A percentile compares a stretch with the other conserved stretches of the same genome.
These are phyloP conservation scores for Leptinotarsa texana DNA, from an alignment of 1,140 invertebrate species.

Conservation along the genomic window DNA sequence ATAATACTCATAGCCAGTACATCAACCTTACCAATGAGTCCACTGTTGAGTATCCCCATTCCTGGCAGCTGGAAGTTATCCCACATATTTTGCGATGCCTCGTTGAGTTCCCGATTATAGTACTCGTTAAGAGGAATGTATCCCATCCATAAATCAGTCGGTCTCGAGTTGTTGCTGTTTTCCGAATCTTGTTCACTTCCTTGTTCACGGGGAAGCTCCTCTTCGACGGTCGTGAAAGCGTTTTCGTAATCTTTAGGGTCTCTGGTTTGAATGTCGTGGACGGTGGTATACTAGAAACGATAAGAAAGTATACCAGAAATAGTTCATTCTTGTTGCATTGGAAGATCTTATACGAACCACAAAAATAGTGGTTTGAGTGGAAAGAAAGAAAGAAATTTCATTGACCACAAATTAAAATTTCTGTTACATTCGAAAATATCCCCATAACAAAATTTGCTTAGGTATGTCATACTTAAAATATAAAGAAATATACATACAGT, in stretches of 20 bases:
- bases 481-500: too few relatives aligned
- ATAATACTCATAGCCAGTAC: too few relatives aligned
- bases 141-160: conserved; percentile 52
- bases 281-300: conserved; percentile 79
- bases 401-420: too few relatives aligned
- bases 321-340: too few relatives aligned
- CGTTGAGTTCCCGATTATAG: conserved; percentile 25
- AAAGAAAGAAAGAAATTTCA: too few relatives aligned
- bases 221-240: conserved; percentile 47
- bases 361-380: too few relatives aligned
- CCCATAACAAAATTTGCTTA: too few relatives aligned
- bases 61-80: conserved; percentile 30
- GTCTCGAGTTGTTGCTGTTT: conserved; percentile 40
- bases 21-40: conserved; percentile 37
- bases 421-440: too few relatives aligned
- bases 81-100: conserved; percentile 21
- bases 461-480: too few relatives aligned
- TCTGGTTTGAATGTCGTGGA: conserved; percentile 87
- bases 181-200: conserved; percentile 43
- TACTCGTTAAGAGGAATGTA: conserved; percentile 45
- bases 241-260: conserved; percentile 58
- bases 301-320: neutral
- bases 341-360: too few relatives aligned
- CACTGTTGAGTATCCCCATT: conserved; percentile 49
- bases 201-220: conserved; percentile 40